Base-by-base conservation (phyloP, 1,140 invertebrate species). In the Penaeus japonicus region DNA sequence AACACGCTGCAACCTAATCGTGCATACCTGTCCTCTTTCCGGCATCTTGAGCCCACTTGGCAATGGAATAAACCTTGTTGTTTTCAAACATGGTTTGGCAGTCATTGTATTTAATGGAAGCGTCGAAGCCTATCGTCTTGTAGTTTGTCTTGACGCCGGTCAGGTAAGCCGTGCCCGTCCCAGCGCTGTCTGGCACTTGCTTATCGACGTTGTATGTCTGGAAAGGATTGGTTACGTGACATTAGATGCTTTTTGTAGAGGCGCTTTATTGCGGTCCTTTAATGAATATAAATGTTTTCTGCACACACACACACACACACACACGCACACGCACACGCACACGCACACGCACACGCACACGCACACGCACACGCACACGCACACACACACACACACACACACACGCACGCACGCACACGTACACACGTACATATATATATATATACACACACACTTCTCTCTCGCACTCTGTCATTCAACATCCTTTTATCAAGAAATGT, bases 141-240 rank as follows among this genome's bases (percentile, higher is more conserved):
- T 88, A 90, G 32, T 90, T 90, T n/a, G 85, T 77, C 92, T 99
- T 99, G 0, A 97, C 94, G 0, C 98, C 98, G 57, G 94, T 94
- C 89, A 98, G 96, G 35, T 97, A 93, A 0, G 97, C 97, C 0
- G 97, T 98, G 1, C 96, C 97, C 0, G 97, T 96, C 35, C 96
- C 96, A 1, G 97, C 96, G 0, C 97, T 98, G 92, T 98, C 97
- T 0, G 97, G 95, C 0, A 97, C 96, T 94, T 97, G 96, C 91
- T 96, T 96, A 92, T 98, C 94, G 0, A 95, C 95, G 87, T 96
- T 97, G 92, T 98, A 99, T 0, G 97, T 98, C 97, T 98, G 91
- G 20, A 78, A 65, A 65, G 77, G 32, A 81, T 47, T 47, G 47
- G 47, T 1, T 12, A 47, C 47, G 10, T 47, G 15, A 4, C 39